phyloP scores from a whole-genome alignment of 1,140 invertebrate species.

The Tribolium castaneum region DNA sequence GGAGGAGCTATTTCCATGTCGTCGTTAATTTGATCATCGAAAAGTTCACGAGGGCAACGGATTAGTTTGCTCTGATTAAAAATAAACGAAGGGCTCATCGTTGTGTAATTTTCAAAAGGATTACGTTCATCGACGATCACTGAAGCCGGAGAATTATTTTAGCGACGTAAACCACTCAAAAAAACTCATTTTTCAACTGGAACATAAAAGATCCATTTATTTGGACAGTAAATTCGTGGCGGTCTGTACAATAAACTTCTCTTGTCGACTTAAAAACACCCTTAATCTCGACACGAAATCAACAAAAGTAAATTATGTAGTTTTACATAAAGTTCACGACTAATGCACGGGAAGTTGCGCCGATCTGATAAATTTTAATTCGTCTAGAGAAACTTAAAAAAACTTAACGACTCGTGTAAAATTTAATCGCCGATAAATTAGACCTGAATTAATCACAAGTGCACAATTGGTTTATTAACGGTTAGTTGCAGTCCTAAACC shows the following conservation, averaged over 20 bases:
- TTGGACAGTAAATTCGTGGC: too few species aligned
- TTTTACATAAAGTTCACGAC: slow-evolving; percentile 23
- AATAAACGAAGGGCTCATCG: neutral
- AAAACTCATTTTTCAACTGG: too few species aligned
- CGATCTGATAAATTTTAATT: neutral
- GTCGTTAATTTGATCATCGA: slow-evolving; percentile 9
- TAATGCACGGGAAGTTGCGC: slow-evolving; percentile 1
- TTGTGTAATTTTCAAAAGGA: neutral
- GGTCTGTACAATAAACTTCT: too few species aligned
- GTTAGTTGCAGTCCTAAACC: neutral
- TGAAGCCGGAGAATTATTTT: neutral
- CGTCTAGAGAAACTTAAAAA: too few species aligned
- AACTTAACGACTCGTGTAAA: too few species aligned
- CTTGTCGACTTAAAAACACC: neutral
- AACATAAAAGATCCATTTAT: too few species aligned
- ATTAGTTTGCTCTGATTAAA: slow-evolving; percentile 31
- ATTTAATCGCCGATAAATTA: neutral
- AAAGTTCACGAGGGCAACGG: slow-evolving; percentile 11
- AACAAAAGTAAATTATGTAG: slow-evolving; percentile 14
- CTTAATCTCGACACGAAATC: slow-evolving; percentile 1
- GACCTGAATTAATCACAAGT: neutral
- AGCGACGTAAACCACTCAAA: neutral
- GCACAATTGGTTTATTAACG: slow-evolving; percentile 9
- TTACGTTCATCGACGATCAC: slow-evolving; percentile 1
- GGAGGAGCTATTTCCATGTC: neutral